A percentile compares a stretch with the other conserved stretches of the same genome.
Evolutionary conservation across 2,797 vertebrate genomes (phyloP).

Genomic region (Scleropages formosus): DNA sequence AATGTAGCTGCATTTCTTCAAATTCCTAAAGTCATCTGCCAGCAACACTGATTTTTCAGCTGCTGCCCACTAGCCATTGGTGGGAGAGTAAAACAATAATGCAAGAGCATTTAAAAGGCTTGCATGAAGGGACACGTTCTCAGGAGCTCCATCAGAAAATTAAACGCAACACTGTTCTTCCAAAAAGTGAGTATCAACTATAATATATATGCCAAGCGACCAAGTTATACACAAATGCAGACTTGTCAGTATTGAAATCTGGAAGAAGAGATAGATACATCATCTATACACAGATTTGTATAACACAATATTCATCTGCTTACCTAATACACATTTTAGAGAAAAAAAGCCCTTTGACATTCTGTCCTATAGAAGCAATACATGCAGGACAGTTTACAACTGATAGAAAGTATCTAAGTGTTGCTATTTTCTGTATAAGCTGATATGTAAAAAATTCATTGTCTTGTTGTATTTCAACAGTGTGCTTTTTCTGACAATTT

Average conservation of each 20-base stretch:
- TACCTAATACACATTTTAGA: background rate
- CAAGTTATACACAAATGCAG: background rate
- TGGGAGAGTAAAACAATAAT: slow-evolving; percentile 38
- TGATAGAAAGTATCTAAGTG: too few relatives aligned
- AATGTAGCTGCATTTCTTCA: slow-evolving; percentile 58
- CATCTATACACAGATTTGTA: too few relatives aligned
- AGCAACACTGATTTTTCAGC: background rate
- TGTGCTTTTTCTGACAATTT: background rate
- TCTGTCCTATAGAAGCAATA: background rate
- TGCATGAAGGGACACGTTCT: slow-evolving; percentile 40
- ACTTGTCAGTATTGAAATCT: background rate
- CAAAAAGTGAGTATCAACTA: slow-evolving; percentile 53
- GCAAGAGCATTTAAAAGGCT: slow-evolving; percentile 55
- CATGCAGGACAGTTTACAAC: too few relatives aligned
- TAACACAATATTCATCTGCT: too few relatives aligned
- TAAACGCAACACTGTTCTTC: slow-evolving; percentile 45
- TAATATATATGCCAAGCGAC: background rate
- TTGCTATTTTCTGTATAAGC: background rate
- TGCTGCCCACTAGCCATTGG: slow-evolving; percentile 47
- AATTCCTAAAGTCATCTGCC: slow-evolving; percentile 46
- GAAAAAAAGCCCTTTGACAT: too few relatives aligned
- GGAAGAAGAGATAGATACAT: background rate
- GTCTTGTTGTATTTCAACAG: background rate
- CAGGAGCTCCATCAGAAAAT: slow-evolving; percentile 40
- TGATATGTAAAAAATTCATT: background rate